These are phyloP conservation scores for Polyodon spathula DNA, from an alignment of 2,113 vertebrate species.

Conservation along the genomic window DNA sequence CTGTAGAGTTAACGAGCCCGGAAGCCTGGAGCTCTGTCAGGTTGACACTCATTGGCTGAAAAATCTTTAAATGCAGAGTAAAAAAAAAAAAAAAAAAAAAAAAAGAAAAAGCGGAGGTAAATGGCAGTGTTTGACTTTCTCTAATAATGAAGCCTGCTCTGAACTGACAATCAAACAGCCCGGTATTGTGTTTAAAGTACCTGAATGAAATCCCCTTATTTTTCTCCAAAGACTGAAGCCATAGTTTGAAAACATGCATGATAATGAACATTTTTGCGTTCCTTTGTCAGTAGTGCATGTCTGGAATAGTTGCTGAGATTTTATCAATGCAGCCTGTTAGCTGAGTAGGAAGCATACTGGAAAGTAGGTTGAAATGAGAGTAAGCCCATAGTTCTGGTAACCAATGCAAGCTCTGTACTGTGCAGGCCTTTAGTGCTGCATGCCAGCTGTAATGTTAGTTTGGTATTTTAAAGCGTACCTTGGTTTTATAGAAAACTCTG, in stretches of 20 bases:
- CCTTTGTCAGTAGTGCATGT: slow-evolving; percentile 58
- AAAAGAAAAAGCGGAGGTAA: slow-evolving; percentile 26
- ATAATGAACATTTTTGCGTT: slow-evolving; percentile 34
- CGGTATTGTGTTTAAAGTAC: slow-evolving; percentile 34
- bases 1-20: no score
- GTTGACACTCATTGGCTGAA: no score
- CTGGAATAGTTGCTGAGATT: slow-evolving; percentile 59
- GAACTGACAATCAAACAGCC: slow-evolving; percentile 27
- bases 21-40: no score
- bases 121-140: no score
- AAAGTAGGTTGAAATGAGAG: slow-evolving; percentile 28
- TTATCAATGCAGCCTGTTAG: slow-evolving; percentile 48
- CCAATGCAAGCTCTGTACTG: slow-evolving; percentile 13
- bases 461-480: no score
- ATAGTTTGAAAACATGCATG: slow-evolving; percentile 34
- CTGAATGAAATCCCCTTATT: slow-evolving; percentile 35
- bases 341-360: slow-evolving; percentile 44
- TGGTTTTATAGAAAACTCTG: no score
- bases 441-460: slow-evolving; percentile 40
- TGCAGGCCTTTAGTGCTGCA: slow-evolving; percentile 33
- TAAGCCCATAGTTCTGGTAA: slow-evolving; percentile 9
- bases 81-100: no score
- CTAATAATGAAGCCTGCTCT: no score
- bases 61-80: no score
- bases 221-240: slow-evolving; percentile 34